A percentile compares a stretch with the other conserved stretches of the same genome.
phyloP scores from a whole-genome alignment of 23 tunicate species.

The Trididemnum miniatum region DNA sequence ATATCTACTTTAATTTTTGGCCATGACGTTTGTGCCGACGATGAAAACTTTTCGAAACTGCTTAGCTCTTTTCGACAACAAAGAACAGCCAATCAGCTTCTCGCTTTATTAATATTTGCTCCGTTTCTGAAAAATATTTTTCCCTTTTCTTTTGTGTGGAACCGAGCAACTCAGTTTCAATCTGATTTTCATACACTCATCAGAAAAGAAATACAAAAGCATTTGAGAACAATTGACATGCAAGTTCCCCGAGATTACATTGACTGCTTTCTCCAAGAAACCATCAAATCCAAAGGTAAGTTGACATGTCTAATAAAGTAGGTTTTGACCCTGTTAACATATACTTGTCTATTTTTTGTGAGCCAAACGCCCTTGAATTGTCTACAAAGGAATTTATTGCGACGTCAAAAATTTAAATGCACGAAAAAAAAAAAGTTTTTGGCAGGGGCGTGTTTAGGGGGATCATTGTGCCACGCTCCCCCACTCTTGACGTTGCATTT shows the following conservation, averaged over 20 bases:
- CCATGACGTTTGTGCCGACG: slow-evolving; percentile 13
- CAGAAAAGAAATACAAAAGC: slow-evolving; percentile 27
- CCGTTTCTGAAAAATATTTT: slow-evolving; percentile 49
- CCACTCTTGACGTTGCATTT: too few species aligned
- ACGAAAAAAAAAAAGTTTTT: too few species aligned
- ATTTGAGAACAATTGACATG: slow-evolving; percentile 27
- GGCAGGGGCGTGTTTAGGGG: too few species aligned
- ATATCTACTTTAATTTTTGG: slow-evolving; percentile 44
- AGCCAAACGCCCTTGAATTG: too few species aligned
- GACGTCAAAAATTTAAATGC: too few species aligned
- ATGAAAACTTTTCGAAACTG: background rate
- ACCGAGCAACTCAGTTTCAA: slow-evolving; percentile 4
- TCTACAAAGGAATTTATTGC: too few species aligned
- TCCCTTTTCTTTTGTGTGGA: slow-evolving; percentile 12
- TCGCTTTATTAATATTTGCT: slow-evolving; percentile 3
- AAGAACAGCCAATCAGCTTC: background rate
- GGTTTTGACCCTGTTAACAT: too few species aligned
- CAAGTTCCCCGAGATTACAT: slow-evolving; percentile 55
- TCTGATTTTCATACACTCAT: slow-evolving; percentile 12
- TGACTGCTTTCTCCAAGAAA: slow-evolving; percentile 53
- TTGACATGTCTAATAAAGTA: too few species aligned
- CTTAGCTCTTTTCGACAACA: background rate
- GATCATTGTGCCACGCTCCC: too few species aligned
- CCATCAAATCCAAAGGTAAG: background rate
- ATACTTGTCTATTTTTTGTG: too few species aligned